Conservation (phyloP, 2,888 invertebrate species). For the Ormyrus thymus region DNA sequence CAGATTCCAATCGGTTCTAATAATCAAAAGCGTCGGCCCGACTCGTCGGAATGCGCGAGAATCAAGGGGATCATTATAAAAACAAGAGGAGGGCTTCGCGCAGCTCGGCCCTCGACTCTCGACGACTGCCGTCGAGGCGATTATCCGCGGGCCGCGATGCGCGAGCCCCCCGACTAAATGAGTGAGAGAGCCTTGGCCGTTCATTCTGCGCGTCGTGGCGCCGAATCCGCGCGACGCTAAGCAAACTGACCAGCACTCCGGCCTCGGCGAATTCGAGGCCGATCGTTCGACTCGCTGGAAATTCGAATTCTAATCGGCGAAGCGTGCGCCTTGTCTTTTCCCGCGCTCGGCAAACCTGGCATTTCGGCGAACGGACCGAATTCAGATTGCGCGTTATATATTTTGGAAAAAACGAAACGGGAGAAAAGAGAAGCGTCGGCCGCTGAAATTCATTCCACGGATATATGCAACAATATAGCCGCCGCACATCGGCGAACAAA, state of each 20-base stretch:
- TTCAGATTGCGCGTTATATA: too few relatives aligned
- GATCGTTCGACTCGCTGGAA: too few relatives aligned
- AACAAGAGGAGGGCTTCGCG: neutral
- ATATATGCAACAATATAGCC: slow-evolving; percentile 22
- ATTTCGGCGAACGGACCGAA: too few relatives aligned
- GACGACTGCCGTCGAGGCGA: too few relatives aligned
- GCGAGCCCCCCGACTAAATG: neutral
- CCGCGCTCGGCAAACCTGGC: too few relatives aligned
- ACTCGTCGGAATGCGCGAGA: slow-evolving; percentile 25
- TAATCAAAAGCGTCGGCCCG: slow-evolving; percentile 15
- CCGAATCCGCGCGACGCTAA: too few relatives aligned
- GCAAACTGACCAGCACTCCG: too few relatives aligned
- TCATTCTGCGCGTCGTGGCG: slow-evolving; percentile 8
- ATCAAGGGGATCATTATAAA: slow-evolving; percentile 18
- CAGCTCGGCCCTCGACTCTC: neutral
- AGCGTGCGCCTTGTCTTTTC: too few relatives aligned
- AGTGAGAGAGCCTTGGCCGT: slow-evolving; percentile 20
- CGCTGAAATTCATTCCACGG: slow-evolving; percentile 19
- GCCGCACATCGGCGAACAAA: neutral
- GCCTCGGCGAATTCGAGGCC: too few relatives aligned
- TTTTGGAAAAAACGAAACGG: too few relatives aligned
- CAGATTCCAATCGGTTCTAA: neutral
- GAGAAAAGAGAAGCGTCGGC: neutral
- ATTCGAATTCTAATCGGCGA: too few relatives aligned
- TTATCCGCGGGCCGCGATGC: neutral